Evolutionary conservation across 2,888 invertebrate genomes (phyloP).

Genomic region (Morpho deidamia): DNA sequence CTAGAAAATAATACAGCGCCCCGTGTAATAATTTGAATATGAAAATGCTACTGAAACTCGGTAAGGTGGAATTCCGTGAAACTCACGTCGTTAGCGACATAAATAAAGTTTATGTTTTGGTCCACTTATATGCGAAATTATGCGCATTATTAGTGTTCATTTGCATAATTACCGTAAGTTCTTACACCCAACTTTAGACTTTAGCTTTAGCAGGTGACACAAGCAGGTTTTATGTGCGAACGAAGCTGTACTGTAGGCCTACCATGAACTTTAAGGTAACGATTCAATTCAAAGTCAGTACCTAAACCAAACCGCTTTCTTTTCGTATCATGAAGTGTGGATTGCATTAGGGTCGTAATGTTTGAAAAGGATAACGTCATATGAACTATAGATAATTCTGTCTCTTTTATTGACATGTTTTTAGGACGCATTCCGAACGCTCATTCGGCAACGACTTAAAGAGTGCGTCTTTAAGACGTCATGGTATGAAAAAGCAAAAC

Average conservation of each 20-base stretch:
- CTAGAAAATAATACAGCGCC: neutral
- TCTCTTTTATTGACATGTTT: too few species aligned
- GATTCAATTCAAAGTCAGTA: too few species aligned
- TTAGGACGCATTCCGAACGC: too few species aligned
- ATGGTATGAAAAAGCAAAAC: too few species aligned
- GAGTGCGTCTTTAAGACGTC: too few species aligned
- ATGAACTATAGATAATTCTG: too few species aligned
- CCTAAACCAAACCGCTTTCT: too few species aligned
- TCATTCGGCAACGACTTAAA: too few species aligned
- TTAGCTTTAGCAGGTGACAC: slow-evolving; percentile 20
- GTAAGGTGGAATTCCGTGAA: slow-evolving; percentile 6
- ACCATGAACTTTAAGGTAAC: too few species aligned
- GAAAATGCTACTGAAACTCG: slow-evolving; percentile 1
- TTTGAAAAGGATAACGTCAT: too few species aligned
- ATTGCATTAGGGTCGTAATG: too few species aligned
- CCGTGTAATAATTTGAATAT: neutral
- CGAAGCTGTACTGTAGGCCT: neutral
- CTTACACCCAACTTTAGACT: slow-evolving; percentile 27
- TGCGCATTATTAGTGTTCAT: slow-evolving; percentile 30
- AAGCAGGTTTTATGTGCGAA: neutral
- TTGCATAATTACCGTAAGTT: slow-evolving; percentile 33
- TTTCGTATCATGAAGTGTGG: too few species aligned
- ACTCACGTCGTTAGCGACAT: slow-evolving; percentile 24
- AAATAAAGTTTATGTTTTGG: slow-evolving; percentile 27
- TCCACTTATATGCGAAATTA: slow-evolving; percentile 31